Base-by-base conservation (phyloP, 2,888 invertebrate genomes). In the Falcaria lacertinaria region DNA sequence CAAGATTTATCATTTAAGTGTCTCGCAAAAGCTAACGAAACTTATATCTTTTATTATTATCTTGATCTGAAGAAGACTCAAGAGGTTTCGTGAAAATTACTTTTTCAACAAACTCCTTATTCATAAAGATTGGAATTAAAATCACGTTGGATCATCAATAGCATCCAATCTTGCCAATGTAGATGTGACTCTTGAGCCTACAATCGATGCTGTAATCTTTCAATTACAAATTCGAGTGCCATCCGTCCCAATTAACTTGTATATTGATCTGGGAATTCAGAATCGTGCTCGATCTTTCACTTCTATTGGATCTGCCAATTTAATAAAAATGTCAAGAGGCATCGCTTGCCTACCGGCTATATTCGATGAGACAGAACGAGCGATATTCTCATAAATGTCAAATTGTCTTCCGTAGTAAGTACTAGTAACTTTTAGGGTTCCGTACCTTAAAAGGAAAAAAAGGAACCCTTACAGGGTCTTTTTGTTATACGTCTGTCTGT, bases 151-250 rank as follows among this genome's bases (percentile, higher is more conserved):
- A 46, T 54, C 50, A 52, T 53, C 53, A 54, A 52, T 48, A 55
- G 42, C 33, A 48, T 60, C 50, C 54, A 54, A 63, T 62, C 65
- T 60, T 52, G 51, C 52, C 54, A 68, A 63, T 64, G 54, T 51
- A 52, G 49, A 37, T 37, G 38, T 52, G 57, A 56, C 65, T 60
- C 64, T 70, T 53, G 52, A 61, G 51, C 50, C 45, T 50, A 57
- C 61, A 62, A 61, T 57, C 60, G 57, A 69, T 72, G 68, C 71
- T 70, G 72, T 77, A 76, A 80, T 78, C 79, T 77, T 77, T 75
- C 77, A 80, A 80, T 83, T 80, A 79, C 73, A 69, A 74, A 81
- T 80, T 80, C 80, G 75, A 80, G 76, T 71, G 61, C 69, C 78
- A 76, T 79, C 75, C 69, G 60, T 69, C 76, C 78, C 82, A 83